Evolutionary conservation across 2,888 invertebrate species (phyloP), one percentile per base, ranked within the genome.

Genomic region (Dermolepida albohirtum): DNA sequence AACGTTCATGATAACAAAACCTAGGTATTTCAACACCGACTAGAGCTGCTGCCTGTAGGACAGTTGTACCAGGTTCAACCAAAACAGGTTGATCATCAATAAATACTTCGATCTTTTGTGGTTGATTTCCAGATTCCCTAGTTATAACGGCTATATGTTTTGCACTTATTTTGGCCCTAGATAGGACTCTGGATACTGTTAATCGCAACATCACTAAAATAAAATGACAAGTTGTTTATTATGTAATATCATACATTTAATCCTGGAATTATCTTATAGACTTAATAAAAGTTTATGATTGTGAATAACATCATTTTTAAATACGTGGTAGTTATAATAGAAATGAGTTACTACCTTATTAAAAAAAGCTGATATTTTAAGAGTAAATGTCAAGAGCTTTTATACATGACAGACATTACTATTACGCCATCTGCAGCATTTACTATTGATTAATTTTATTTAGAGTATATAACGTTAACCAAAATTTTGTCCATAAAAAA

Each of bases 1-100:
- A 88, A 59, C 99, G 89, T 81, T 99, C 99, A 86, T 99, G 99
- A 83, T 99, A 99, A 84, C 99, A 99, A 84, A 99, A 99, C 69
- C 99, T 87, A 1, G 99, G 99, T 74, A 99, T 99, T 86, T 99
- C 98, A 50, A 99, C 93, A 11, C 99, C 99, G 73, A 93, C 90
- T 84, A 92, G 87, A 0, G 97, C 97, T 65, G 97, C 98, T 74
- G 96, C 99, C 95, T 97, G 84, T 70, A 99, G 85, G 22, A 99
- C 96, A 50, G 99, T 99, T 34, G 97, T 97, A 64, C 98, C 98
- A 27, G 98, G 98, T 50, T 92, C 90, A 41, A 98, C 98, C 79
- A 92, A 85, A 0, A 99, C 97, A 72, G 94, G 92, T 82, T 96
- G 93, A 83, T 97, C 98, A 87, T 99, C 97, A 77, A 99, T 93